Evolutionary conservation across 2,888 invertebrate species (phyloP), one percentile per base, ranked within the genome.

Genomic region (Agrypnus murinus): DNA sequence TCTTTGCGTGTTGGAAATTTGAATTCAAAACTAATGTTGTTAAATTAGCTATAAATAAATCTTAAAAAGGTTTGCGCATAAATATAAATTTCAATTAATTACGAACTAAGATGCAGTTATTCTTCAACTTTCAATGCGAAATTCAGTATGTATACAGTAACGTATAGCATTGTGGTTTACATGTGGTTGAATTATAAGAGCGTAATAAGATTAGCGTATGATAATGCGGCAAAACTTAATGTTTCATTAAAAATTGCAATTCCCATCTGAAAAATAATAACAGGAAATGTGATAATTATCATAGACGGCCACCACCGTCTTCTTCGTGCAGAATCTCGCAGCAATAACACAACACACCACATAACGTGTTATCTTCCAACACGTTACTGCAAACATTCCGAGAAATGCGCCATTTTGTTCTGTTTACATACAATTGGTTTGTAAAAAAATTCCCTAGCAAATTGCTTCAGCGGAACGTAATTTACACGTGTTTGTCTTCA

Each of bases 281-380:
- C 69, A 69, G 69, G 69, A 69, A 69, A 69, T 34, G 43, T 65
- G 59, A 65, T 65, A 69, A 69, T 69, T 69, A 69, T 65, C 64
- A n/a, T n/a, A 36, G 38, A 15, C 57, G 25, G 34, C 17, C 19
- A 17, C n/a, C n/a, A n/a, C n/a, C n/a, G n/a, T n/a, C n/a, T n/a
- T 58, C 25, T 58, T 38, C 55, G 45, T 45, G 45, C 14, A 50
- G 50, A 43, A 32, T 8, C 43, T 25, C 7, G 9, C 53, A 46
- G 15, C 17, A 17, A 9, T 7, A 31, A 43, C 43, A 31, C 36
- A 17, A 14, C 7, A 43, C 59, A 43, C 32, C 45, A 12, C 15
- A 40, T 8, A 60, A 55, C 45, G 60, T 55, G 60, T 43, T 40
- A 67, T 55, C 55, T 55, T 34, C 55, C 14, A 12, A 17, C 67